These are phyloP conservation scores for Phrynocephalus forsythii DNA, from an alignment of 2,797 vertebrate genomes.

Conservation along the genomic window DNA sequence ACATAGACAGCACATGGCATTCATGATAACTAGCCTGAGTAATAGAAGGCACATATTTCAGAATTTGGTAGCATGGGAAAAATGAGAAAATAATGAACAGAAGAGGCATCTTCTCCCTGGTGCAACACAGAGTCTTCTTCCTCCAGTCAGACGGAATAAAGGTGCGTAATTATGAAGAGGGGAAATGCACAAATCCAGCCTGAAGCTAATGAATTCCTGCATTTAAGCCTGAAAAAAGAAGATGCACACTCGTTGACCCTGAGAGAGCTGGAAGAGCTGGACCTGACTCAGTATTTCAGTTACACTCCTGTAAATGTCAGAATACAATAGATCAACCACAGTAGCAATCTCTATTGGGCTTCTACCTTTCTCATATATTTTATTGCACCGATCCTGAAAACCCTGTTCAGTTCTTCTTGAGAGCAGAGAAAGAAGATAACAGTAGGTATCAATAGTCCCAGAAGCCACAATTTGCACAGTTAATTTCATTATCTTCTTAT, in stretches of 20 bases:
- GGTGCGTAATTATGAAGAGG: neutral
- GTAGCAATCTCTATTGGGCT: neutral
- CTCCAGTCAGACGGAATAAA: neutral
- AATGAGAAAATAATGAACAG: too few species aligned
- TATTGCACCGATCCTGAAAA: neutral
- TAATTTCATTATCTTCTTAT: constrained; percentile 29
- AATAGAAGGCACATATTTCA: too few species aligned
- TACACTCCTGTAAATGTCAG: neutral
- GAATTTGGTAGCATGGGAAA: too few species aligned
- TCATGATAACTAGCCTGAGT: neutral
- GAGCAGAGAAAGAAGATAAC: neutral
- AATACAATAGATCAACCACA: neutral
- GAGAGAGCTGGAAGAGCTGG: neutral
- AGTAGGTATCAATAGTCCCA: neutral
- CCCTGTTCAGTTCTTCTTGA: constrained; percentile 1
- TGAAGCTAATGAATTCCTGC: neutral
- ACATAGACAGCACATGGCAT: neutral
- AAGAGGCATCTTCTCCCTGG: too few species aligned
- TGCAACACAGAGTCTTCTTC: neutral
- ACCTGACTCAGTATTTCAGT: neutral
- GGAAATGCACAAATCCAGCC: neutral
- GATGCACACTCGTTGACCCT: neutral
- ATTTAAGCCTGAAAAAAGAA: neutral
- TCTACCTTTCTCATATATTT: neutral
- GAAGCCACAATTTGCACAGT: constrained; percentile 25